Percentiles rank a stretch among this genome's conserved stretches.
Evolutionary conservation across 2,888 invertebrate genomes (phyloP).

Genomic region (Drosophila koepferae): DNA sequence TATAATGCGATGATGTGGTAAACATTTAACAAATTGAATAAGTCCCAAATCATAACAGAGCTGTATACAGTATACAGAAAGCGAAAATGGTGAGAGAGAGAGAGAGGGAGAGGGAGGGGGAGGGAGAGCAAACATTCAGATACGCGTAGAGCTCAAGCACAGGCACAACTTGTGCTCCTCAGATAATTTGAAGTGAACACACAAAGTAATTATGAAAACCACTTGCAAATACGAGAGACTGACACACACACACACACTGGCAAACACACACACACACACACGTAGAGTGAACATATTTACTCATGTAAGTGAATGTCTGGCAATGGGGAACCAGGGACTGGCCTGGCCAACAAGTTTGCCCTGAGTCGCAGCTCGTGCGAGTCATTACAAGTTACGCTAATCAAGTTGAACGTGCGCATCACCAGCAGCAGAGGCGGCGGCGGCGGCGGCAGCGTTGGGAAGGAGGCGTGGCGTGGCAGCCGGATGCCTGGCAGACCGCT

Average conservation of each 20-base stretch:
- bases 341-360: constrained; percentile 55
- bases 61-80: not conserved
- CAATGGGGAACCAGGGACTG: constrained; percentile 28
- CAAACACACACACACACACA: constrained; percentile 7
- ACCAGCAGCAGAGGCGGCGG: constrained; percentile 18
- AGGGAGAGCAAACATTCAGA: not conserved
- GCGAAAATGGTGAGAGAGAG: not conserved
- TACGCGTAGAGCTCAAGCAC: constrained; percentile 24
- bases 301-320: constrained; percentile 65
- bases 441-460: not conserved
- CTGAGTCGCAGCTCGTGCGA: constrained; percentile 66
- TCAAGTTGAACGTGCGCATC: constrained; percentile 77
- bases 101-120: not conserved
- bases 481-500: constrained; percentile 60
- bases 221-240: constrained; percentile 70
- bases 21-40: constrained; percentile 61
- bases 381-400: constrained; percentile 81
- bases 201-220: constrained; percentile 79
- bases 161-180: constrained; percentile 49
- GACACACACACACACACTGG: constrained; percentile 19
- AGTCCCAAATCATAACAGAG: constrained; percentile 43
- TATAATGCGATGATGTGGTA: constrained; percentile 54
- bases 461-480: constrained; percentile 37
- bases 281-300: constrained; percentile 56
- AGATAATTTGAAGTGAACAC: constrained; percentile 67